Conservation (phyloP, 2,113 vertebrate species). For the Solenodon paradoxus region DNA sequence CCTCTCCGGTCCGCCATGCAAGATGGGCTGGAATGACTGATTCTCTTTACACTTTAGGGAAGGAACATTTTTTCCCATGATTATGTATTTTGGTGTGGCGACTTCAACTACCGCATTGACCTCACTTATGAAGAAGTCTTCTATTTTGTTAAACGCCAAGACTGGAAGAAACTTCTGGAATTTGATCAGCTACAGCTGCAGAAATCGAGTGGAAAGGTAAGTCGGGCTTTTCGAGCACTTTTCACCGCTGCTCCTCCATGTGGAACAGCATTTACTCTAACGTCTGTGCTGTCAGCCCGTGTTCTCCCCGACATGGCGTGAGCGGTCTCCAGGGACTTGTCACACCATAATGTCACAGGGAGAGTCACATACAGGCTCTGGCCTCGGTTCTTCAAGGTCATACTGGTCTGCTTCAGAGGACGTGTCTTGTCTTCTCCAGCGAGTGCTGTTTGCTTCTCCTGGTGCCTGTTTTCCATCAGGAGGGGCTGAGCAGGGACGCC, state of each 20-base stretch:
- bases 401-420: background rate
- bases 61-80: slow-evolving; percentile 86
- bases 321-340: too few species aligned
- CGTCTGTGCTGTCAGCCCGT: too few species aligned
- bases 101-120: slow-evolving; percentile 89
- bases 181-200: slow-evolving; percentile 87
- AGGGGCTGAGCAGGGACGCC: accelerated
- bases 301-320: too few species aligned
- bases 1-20: background rate
- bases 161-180: slow-evolving; percentile 86
- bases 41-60: slow-evolving; percentile 73
- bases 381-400: background rate
- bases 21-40: accelerated
- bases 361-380: background rate
- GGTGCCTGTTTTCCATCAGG: background rate
- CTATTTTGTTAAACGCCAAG: slow-evolving; percentile 86
- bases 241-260: background rate
- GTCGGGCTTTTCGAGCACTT: background rate
- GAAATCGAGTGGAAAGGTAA: slow-evolving; percentile 86
- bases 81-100: slow-evolving; percentile 89
- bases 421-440: background rate
- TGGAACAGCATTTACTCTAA: accelerated
- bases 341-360: too few species aligned
- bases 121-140: slow-evolving; percentile 87
- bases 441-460: accelerated